A percentile compares a stretch with the other conserved stretches of the same genome.
Evolutionary conservation across 2,888 invertebrate genomes (phyloP).

Genomic region (Quadroppia sp.): DNA sequence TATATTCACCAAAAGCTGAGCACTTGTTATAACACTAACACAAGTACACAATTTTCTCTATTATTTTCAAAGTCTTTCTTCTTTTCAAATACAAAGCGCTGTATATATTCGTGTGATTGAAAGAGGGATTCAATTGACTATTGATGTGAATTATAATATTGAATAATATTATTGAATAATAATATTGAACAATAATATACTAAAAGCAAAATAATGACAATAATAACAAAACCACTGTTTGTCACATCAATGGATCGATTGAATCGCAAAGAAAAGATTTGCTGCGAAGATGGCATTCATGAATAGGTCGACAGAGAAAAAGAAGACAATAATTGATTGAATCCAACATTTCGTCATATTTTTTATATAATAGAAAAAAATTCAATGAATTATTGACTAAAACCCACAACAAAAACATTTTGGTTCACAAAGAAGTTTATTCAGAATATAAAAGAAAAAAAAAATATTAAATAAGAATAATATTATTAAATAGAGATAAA

Average conservation of each 20-base stretch:
- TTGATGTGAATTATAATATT: conserved; percentile 26
- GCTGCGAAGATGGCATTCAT: conserved; percentile 9
- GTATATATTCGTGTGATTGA: conserved; percentile 23
- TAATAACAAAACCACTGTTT: conserved; percentile 33
- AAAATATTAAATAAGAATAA: conserved; percentile 5
- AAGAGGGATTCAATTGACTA: conserved; percentile 34
- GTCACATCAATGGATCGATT: conserved; percentile 11
- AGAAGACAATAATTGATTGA: conserved; percentile 26
- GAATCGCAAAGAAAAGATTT: conserved; percentile 34
- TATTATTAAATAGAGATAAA: background rate
- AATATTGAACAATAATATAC: conserved; percentile 35
- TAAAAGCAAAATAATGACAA: conserved; percentile 25
- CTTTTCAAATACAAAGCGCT: background rate
- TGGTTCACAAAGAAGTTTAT: background rate
- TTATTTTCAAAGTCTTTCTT: conserved; percentile 25
- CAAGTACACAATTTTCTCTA: conserved; percentile 28
- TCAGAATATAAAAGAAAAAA: background rate
- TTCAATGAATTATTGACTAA: conserved; percentile 26
- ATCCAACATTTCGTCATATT: conserved; percentile 25
- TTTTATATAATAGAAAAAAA: conserved; percentile 13
- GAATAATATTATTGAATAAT: conserved; percentile 10
- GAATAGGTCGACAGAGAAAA: conserved; percentile 5
- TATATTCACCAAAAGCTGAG: conserved; percentile 15
- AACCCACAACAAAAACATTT: background rate
- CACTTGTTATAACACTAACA: conserved; percentile 25